A percentile compares a stretch with the other conserved stretches of the same genome.
Conservation (phyloP, 2,113 vertebrate genomes). For the Heptranchias perlo region DNA sequence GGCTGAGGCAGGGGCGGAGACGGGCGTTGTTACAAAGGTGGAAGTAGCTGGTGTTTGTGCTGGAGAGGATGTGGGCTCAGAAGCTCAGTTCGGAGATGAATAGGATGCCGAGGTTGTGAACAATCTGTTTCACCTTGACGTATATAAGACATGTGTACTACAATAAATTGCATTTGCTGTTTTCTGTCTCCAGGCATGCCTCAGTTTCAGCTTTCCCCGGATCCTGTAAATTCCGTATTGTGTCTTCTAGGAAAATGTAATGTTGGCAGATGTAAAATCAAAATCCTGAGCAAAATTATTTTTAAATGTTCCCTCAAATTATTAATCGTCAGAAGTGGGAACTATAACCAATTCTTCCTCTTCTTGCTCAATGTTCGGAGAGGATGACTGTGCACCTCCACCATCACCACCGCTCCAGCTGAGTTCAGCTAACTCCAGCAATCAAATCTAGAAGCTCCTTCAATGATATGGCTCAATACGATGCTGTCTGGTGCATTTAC, state of each 20-base stretch:
- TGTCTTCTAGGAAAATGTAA: background rate
- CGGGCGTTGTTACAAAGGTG: too few relatives aligned
- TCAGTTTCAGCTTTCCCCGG: background rate
- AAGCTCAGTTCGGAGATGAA: background rate
- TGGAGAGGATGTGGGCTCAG: background rate
- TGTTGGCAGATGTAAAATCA: background rate
- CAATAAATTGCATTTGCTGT: background rate
- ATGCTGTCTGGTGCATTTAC: background rate
- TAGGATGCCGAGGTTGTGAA: background rate
- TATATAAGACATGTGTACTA: background rate
- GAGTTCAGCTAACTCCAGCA: background rate
- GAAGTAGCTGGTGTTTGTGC: too few relatives aligned
- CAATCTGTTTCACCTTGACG: background rate
- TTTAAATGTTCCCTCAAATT: background rate
- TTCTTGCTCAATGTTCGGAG: background rate
- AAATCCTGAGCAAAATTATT: background rate
- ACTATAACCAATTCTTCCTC: background rate
- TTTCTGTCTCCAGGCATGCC: background rate
- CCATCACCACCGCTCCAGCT: background rate
- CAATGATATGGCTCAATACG: background rate
- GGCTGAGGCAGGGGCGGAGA: too few relatives aligned
- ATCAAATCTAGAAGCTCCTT: background rate
- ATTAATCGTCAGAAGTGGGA: background rate
- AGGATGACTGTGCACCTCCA: background rate
- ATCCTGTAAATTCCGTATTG: background rate